Conservation (phyloP, 1,140 invertebrate genomes). For the Condylostylus longicornis region DNA sequence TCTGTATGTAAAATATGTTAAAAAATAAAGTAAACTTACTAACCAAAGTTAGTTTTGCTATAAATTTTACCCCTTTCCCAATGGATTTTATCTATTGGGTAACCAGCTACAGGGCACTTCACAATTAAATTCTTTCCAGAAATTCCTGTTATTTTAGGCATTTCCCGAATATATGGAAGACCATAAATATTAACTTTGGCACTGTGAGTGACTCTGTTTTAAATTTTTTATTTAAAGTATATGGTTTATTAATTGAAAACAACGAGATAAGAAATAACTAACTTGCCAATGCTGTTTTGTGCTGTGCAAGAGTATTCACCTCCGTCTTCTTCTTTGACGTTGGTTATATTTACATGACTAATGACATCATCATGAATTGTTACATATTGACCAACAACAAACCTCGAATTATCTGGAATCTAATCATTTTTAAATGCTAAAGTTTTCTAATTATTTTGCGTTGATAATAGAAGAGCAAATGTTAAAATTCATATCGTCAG, state of each 20-base stretch:
- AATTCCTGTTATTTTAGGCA: slow-evolving; percentile 81
- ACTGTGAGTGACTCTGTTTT: slow-evolving; percentile 55
- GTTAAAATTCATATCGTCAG: background rate
- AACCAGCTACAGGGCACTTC: slow-evolving; percentile 85
- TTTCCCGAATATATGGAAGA: slow-evolving; percentile 71
- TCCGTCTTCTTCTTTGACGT: slow-evolving; percentile 75
- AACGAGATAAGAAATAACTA: slow-evolving; percentile 12
- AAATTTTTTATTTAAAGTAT: too few species aligned
- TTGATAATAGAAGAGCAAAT: background rate
- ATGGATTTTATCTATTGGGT: slow-evolving; percentile 71
- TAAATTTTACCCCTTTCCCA: slow-evolving; percentile 73
- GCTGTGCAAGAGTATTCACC: slow-evolving; percentile 81
- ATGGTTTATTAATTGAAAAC: too few species aligned
- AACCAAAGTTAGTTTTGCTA: background rate
- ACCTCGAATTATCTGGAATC: slow-evolving; percentile 41
- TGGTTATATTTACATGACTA: slow-evolving; percentile 85
- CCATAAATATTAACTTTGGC: slow-evolving; percentile 85
- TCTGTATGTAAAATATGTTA: slow-evolving; percentile 34
- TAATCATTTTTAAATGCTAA: slow-evolving; percentile 4
- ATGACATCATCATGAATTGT: slow-evolving; percentile 84
- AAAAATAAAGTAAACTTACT: background rate
- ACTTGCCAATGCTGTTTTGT: slow-evolving; percentile 58
- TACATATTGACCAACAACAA: slow-evolving; percentile 79
- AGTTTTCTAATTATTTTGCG: background rate
- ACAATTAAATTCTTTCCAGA: slow-evolving; percentile 72